Evolutionary conservation across 2,888 invertebrate genomes (phyloP).

Genomic region (Spodoptera picta): DNA sequence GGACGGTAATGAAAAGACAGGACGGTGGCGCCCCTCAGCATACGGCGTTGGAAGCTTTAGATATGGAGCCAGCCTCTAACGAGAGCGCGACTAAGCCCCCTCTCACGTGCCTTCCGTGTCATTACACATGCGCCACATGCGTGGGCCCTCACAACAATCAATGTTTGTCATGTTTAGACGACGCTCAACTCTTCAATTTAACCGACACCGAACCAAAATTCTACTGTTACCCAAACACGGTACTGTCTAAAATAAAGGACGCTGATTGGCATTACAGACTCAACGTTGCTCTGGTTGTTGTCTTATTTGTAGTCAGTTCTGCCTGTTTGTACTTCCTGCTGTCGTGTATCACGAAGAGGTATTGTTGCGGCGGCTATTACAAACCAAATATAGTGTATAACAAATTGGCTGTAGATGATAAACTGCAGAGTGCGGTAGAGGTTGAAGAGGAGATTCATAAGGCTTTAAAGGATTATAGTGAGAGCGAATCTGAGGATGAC

Average conservation of each 20-base stretch:
- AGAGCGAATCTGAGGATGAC: slow-evolving; percentile 82
- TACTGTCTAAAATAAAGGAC: slow-evolving; percentile 79
- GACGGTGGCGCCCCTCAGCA: slow-evolving; percentile 57
- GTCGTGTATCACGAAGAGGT: slow-evolving; percentile 69
- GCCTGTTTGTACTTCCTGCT: slow-evolving; percentile 70
- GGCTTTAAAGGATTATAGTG: slow-evolving; percentile 79
- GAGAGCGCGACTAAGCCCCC: slow-evolving; percentile 64
- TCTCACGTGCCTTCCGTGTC: slow-evolving; percentile 90
- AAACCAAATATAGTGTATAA: slow-evolving; percentile 78
- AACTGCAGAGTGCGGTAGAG: slow-evolving; percentile 77
- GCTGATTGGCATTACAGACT: slow-evolving; percentile 83
- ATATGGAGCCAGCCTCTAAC: slow-evolving; percentile 72
- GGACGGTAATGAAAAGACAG: slow-evolving; percentile 73
- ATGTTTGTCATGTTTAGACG: slow-evolving; percentile 91
- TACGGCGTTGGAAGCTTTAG: slow-evolving; percentile 74
- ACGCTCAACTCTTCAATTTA: slow-evolving; percentile 87
- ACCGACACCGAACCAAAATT: slow-evolving; percentile 78
- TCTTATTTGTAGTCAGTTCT: slow-evolving; percentile 71
- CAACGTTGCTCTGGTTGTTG: slow-evolving; percentile 77
- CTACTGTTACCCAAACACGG: slow-evolving; percentile 86
- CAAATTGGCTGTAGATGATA: slow-evolving; percentile 80
- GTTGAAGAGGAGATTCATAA: slow-evolving; percentile 82
- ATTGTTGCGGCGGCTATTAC: slow-evolving; percentile 71
- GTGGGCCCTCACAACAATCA: slow-evolving; percentile 91
- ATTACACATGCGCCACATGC: slow-evolving; percentile 93